These are phyloP conservation scores for Neogale vison DNA, from an alignment of 2,113 vertebrate genomes.

Conservation along the genomic window DNA sequence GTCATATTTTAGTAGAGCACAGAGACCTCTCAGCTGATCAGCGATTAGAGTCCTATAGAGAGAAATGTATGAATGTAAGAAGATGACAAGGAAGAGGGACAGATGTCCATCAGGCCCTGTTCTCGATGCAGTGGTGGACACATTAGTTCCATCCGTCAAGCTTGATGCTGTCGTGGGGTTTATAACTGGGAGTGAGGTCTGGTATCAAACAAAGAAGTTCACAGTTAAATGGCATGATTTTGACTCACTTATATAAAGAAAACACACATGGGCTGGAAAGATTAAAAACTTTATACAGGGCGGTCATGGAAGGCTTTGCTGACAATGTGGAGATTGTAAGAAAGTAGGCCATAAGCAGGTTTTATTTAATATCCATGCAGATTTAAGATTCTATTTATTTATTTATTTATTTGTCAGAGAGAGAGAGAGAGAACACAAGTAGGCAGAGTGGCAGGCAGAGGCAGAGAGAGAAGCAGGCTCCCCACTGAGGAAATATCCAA, in stretches of 20 bases:
- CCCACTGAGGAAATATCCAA: background rate
- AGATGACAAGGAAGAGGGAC: background rate
- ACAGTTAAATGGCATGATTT: background rate
- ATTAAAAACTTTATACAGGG: background rate
- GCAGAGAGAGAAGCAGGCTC: no score
- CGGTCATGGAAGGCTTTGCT: background rate
- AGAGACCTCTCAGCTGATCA: background rate
- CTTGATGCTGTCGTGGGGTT: no score
- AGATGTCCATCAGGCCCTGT: background rate
- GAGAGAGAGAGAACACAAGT: no score
- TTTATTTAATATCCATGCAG: background rate
- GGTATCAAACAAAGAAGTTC: background rate
- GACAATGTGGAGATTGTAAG: background rate
- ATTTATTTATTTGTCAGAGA: no score
- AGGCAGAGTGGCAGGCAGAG: no score
- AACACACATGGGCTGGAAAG: background rate
- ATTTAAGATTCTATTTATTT: background rate
- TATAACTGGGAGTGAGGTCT: background rate
- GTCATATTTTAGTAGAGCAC: background rate
- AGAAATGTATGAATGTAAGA: background rate
- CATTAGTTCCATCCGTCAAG: accelerated
- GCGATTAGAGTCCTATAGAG: background rate
- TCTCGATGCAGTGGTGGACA: background rate
- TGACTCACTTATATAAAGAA: background rate
- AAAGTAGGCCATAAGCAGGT: background rate